These are phyloP conservation scores for Stenodema calcarata DNA, from an alignment of 2,888 invertebrate species.

Conservation along the genomic window DNA sequence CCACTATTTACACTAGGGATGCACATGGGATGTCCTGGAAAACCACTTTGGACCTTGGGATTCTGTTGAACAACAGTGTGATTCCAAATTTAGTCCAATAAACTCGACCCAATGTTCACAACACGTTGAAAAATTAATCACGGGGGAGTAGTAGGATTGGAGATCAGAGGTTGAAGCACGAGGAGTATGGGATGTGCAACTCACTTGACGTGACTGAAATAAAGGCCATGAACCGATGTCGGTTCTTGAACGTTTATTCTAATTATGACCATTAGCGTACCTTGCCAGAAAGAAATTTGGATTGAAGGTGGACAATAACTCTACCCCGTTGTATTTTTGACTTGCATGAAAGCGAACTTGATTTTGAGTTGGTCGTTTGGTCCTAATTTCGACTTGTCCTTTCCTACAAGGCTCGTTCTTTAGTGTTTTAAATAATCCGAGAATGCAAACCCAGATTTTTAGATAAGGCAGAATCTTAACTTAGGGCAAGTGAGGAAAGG, in stretches of 20 bases:
- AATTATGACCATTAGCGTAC: conserved; percentile 25
- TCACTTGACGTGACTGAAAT: conserved; percentile 38
- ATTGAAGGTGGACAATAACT: neutral
- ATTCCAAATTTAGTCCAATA: no score
- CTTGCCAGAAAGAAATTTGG: conserved; percentile 7
- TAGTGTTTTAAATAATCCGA: conserved; percentile 32
- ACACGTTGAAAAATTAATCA: neutral
- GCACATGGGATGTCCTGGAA: neutral
- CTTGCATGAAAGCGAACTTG: neutral
- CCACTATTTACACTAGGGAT: neutral
- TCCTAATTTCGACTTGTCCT: neutral
- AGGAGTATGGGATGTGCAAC: conserved; percentile 1
- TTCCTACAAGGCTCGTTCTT: conserved; percentile 8
- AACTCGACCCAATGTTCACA: neutral
- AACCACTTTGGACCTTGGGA: neutral
- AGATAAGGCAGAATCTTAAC: conserved; percentile 20
- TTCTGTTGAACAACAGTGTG: no score
- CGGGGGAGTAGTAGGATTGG: neutral
- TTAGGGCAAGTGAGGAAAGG: conserved; percentile 4
- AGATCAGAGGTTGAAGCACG: neutral
- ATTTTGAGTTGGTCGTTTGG: neutral
- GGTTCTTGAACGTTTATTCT: conserved; percentile 16
- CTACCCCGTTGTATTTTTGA: neutral
- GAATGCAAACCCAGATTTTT: conserved; percentile 37
- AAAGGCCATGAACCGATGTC: conserved; percentile 22